Evolutionary conservation across 2,797 vertebrate species (phyloP).

Genomic region (Cryptoblepharus egeriae): DNA sequence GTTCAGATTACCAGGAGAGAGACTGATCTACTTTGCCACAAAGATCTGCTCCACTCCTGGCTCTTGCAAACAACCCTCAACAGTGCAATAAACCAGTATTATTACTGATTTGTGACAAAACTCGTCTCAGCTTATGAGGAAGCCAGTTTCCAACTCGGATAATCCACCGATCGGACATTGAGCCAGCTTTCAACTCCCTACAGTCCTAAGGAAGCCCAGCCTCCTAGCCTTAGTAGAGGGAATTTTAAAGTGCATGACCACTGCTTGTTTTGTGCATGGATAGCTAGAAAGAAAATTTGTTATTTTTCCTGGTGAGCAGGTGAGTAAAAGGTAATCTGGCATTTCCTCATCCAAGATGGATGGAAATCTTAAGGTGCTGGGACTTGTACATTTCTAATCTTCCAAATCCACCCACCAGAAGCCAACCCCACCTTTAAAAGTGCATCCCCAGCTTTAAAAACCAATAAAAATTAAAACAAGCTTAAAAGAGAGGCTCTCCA

Average conservation of each 20-base stretch:
- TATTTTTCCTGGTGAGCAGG: not conserved
- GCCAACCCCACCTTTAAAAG: not conserved
- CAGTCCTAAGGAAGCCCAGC: rapidly evolving
- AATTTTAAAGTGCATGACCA: constrained; percentile 68
- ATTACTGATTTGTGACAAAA: not conserved
- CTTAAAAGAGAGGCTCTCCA: not conserved
- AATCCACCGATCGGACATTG: not conserved
- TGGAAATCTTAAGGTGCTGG: not conserved
- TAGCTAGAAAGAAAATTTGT: constrained; percentile 19
- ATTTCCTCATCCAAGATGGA: not conserved
- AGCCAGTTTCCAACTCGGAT: not conserved
- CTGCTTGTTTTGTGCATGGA: constrained; percentile 42
- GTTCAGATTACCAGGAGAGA: not conserved
- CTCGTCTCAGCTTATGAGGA: not conserved
- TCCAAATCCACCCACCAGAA: not conserved
- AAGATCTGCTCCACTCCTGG: not conserved
- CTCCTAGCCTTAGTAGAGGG: not conserved
- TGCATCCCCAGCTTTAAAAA: not conserved
- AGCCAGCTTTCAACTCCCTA: not conserved
- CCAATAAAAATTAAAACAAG: not conserved
- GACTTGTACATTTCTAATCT: not conserved
- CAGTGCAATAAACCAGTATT: not conserved
- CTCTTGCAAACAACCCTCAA: not conserved
- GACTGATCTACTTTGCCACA: not conserved
- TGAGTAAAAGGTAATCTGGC: not conserved